Percentiles rank a stretch among this genome's conserved stretches.
These are phyloP conservation scores for Megaptera novaeangliae DNA, from an alignment of 2,113 vertebrate species.

Conservation along the genomic window DNA sequence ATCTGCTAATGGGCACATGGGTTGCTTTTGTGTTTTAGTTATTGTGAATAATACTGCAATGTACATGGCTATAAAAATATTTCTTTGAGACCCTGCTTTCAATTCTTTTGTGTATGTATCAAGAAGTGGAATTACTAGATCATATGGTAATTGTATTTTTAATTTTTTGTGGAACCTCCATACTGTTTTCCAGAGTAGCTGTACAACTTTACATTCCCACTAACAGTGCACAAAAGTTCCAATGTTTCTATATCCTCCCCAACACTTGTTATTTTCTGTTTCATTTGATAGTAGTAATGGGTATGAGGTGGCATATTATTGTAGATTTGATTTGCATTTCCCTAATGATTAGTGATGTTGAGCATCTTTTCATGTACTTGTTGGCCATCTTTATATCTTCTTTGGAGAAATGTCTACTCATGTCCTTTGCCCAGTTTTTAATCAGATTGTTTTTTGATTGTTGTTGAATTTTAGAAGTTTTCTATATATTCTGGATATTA, in stretches of 20 bases:
- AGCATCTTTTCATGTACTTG: not conserved
- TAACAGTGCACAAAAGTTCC: not conserved
- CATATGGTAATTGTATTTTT: not conserved
- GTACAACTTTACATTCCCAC: not conserved
- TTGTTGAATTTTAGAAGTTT: not conserved
- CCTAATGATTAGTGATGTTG: not conserved
- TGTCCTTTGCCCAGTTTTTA: not conserved
- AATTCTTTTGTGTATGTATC: not conserved
- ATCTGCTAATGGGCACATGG: not conserved
- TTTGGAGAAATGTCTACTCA: not conserved
- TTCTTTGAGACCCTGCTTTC: not conserved
- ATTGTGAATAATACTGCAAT: not conserved
- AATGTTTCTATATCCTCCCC: not conserved
- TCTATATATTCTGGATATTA: not conserved
- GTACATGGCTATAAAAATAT: not conserved
- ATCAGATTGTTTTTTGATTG: not conserved
- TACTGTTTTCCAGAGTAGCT: not conserved
- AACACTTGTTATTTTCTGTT: not conserved
- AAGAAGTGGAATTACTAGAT: not conserved
- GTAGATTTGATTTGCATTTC: not conserved
- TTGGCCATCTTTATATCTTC: not conserved
- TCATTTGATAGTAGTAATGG: not conserved
- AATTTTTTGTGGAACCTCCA: not conserved
- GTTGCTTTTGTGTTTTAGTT: not conserved
- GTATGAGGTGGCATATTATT: not conserved